phyloP scores from a whole-genome alignment of 2,797 vertebrate genomes.

The Tenualosa ilisha region DNA sequence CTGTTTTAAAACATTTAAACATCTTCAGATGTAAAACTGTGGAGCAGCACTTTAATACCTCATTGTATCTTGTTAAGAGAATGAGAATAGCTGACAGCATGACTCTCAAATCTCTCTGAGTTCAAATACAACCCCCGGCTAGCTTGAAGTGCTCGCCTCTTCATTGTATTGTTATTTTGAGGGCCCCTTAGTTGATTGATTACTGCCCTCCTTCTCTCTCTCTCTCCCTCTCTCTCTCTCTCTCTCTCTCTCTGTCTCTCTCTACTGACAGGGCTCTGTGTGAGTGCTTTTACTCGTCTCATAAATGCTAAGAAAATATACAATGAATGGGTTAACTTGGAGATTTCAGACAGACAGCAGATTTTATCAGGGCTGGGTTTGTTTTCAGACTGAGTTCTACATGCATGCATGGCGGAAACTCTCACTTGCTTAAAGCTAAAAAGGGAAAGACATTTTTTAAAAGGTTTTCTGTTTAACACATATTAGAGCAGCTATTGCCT shows the following conservation, averaged over 20 bases:
- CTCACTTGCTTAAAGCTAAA: neutral
- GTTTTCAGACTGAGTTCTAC: slow-evolving; percentile 41
- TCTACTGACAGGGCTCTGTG: slow-evolving; percentile 35
- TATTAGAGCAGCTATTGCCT: neutral
- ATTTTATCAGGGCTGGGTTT: slow-evolving; percentile 50
- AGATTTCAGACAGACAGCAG: slow-evolving; percentile 42
- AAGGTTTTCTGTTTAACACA: neutral
- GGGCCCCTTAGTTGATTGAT: slow-evolving; percentile 33
- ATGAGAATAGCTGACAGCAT: slow-evolving; percentile 7
- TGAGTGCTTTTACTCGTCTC: slow-evolving; percentile 40
- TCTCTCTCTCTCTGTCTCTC: slow-evolving; percentile 39
- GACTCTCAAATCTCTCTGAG: neutral
- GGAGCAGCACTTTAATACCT: neutral
- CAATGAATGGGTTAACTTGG: slow-evolving; percentile 46
- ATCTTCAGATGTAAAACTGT: neutral
- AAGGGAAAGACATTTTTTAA: neutral
- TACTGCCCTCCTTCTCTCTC: slow-evolving; percentile 14
- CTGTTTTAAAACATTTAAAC: neutral
- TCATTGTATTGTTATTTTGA: slow-evolving; percentile 25
- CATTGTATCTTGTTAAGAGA: neutral
- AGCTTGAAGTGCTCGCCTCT: slow-evolving; percentile 3
- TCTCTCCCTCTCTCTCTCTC: slow-evolving; percentile 1
- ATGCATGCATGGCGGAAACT: slow-evolving; percentile 12
- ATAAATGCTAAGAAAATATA: slow-evolving; percentile 54
- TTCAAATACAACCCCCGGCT: slow-evolving; percentile 5